Evolutionary conservation across 2,888 invertebrate species (phyloP).

Genomic region (Trichogramma evanescens): DNA sequence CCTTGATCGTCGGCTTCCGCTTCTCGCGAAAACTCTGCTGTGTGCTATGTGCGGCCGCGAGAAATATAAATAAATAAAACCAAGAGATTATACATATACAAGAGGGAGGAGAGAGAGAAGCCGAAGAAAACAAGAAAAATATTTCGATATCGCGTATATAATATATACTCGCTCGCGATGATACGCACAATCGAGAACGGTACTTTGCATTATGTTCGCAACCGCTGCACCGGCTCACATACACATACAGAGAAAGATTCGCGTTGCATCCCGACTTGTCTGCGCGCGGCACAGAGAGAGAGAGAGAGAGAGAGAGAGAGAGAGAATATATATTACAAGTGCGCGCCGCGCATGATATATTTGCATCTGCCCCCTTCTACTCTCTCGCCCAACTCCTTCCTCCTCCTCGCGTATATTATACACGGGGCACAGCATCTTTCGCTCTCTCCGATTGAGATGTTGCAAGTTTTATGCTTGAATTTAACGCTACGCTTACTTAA

Average conservation of each 20-base stretch:
- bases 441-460: slow-evolving; percentile 17
- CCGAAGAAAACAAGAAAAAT: neutral
- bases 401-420: neutral
- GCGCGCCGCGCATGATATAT: too few species aligned
- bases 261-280: too few species aligned
- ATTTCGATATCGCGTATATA: neutral
- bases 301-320: too few species aligned
- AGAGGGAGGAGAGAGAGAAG: too few species aligned
- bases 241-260: too few species aligned
- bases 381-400: neutral
- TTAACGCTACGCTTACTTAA: slow-evolving; percentile 8
- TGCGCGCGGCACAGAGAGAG: too few species aligned
- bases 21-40: neutral
- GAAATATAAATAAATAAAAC: too few species aligned
- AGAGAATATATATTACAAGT: too few species aligned
- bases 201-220: slow-evolving; percentile 7
- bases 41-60: too few species aligned
- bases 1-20: slow-evolving; percentile 15
- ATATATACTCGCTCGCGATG: neutral
- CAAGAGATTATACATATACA: too few species aligned
- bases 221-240: too few species aligned
- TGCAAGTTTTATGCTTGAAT: slow-evolving; percentile 17
- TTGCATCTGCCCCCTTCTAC: neutral
- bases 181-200: slow-evolving; percentile 19
- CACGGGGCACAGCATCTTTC: neutral